phyloP scores from a whole-genome alignment of 2,113 vertebrate species.

The Shinisaurus crocodilurus region DNA sequence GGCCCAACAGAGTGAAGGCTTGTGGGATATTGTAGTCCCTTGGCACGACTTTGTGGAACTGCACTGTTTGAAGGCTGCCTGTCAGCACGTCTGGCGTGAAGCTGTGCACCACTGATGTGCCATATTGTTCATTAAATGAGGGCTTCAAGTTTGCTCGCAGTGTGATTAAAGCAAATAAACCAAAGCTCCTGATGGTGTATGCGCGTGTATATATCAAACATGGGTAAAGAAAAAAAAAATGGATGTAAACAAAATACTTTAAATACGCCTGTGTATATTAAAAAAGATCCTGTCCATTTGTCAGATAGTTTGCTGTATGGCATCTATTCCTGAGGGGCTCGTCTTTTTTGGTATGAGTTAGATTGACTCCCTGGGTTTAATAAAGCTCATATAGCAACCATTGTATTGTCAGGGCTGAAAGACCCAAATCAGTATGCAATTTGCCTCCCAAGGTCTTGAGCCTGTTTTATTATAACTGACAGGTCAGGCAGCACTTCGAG shows the following conservation, averaged over 20 bases:
- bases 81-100: slow-evolving; percentile 22
- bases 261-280: slow-evolving; percentile 8
- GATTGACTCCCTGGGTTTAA: slow-evolving; percentile 38
- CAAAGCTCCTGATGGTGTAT: slow-evolving; percentile 16
- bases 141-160: slow-evolving; percentile 2
- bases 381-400: slow-evolving; percentile 40
- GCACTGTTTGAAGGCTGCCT: slow-evolving; percentile 26
- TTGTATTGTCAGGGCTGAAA: slow-evolving; percentile 26
- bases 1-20: not conserved
- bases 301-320: not conserved
- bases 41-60: not conserved
- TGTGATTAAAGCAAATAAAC: slow-evolving; percentile 47
- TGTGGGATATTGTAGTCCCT: slow-evolving; percentile 2
- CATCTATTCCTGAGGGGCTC: slow-evolving; percentile 34
- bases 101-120: slow-evolving; percentile 12
- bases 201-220: slow-evolving; percentile 11
- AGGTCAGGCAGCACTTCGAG: slow-evolving; percentile 36
- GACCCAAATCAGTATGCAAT: slow-evolving; percentile 29
- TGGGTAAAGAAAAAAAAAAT: slow-evolving; percentile 16
- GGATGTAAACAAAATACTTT: slow-evolving; percentile 29
- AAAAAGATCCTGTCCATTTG: slow-evolving; percentile 25
- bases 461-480: slow-evolving; percentile 42
- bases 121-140: slow-evolving; percentile 25
- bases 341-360: slow-evolving; percentile 8
- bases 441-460: slow-evolving; percentile 40